Conservation (phyloP, 2,113 vertebrate species). For the Baryphthengus martii region DNA sequence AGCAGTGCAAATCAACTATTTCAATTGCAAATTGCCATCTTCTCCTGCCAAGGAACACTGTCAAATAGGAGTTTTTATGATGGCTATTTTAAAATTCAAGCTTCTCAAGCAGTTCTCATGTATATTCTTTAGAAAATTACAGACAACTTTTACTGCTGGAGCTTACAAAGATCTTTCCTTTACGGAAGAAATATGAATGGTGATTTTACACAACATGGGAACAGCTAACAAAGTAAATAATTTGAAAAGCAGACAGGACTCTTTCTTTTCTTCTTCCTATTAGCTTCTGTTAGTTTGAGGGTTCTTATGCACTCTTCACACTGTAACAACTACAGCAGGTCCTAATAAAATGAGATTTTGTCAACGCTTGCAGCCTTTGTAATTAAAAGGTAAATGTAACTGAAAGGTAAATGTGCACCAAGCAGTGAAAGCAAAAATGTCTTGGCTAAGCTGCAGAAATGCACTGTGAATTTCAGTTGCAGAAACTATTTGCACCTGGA, state of each 20-base stretch:
- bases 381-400: neutral
- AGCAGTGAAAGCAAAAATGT: neutral
- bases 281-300: neutral
- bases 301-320: neutral
- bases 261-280: neutral
- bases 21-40: neutral
- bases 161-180: neutral
- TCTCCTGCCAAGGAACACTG: neutral
- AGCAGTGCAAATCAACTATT: neutral
- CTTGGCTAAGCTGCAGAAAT: neutral
- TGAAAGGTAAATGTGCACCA: neutral
- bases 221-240: neutral
- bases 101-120: neutral
- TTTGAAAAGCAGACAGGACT: neutral
- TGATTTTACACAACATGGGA: neutral
- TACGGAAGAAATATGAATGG: neutral
- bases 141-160: neutral
- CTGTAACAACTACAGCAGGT: neutral
- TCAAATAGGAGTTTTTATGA: neutral
- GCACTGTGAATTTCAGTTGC: neutral
- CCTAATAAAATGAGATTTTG: neutral
- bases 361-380: neutral
- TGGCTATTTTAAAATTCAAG: neutral
- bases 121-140: neutral
- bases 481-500: slow-evolving; percentile 6